Evolutionary conservation across 2,113 vertebrate species (phyloP).

Genomic region (Phyllopteryx taeniolatus): DNA sequence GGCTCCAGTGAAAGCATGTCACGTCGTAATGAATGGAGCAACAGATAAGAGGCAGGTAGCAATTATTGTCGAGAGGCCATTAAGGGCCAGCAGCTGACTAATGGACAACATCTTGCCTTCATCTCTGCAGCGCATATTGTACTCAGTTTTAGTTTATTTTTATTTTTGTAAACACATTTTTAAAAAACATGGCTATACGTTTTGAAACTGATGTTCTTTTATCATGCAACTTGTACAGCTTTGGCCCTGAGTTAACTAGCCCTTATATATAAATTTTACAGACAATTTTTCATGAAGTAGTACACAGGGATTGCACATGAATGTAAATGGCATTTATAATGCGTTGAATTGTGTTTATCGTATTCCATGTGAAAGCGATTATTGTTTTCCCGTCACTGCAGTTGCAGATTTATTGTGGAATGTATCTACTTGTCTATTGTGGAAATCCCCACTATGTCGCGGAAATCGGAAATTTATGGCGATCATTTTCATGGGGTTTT

Average conservation of each 20-base stretch:
- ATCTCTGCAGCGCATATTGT: constrained; percentile 50
- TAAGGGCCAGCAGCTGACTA: constrained; percentile 88
- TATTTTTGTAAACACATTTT: constrained; percentile 31
- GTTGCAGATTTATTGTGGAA: background rate
- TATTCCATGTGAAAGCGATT: background rate
- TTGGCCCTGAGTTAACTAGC: constrained; percentile 16
- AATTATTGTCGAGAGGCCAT: constrained; percentile 97
- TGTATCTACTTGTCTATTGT: too few species aligned
- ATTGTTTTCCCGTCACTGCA: background rate
- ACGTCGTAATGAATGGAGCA: constrained; percentile 83
- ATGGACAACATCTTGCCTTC: constrained; percentile 81
- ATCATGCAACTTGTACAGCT: constrained; percentile 18
- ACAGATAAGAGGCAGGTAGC: constrained; percentile 79
- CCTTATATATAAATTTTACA: background rate
- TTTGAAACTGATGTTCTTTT: constrained; percentile 36
- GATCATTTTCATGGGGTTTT: too few species aligned
- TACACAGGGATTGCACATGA: background rate
- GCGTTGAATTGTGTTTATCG: background rate
- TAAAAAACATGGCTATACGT: constrained; percentile 35
- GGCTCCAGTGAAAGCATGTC: constrained; percentile 71
- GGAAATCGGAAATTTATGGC: too few species aligned
- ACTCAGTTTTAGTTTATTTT: background rate
- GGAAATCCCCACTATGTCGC: too few species aligned
- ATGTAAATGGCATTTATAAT: background rate
- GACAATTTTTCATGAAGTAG: background rate